Percentiles rank a stretch among this genome's conserved stretches.
These are phyloP conservation scores for Drosophila vallismaia DNA, from an alignment of 2,888 invertebrate genomes.

Conservation along the genomic window DNA sequence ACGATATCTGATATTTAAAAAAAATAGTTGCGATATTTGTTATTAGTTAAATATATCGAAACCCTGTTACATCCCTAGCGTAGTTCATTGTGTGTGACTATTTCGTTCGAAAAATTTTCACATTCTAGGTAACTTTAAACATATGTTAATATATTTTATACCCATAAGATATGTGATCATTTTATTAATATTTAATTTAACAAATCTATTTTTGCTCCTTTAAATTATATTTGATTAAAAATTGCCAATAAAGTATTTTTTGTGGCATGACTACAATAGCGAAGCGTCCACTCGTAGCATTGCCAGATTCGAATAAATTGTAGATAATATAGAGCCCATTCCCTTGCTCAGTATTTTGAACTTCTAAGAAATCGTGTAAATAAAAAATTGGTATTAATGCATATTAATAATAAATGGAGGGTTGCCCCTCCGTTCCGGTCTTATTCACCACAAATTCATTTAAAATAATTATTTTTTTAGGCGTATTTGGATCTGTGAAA, in stretches of 20 bases:
- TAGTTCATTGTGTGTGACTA: background rate
- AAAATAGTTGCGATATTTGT: background rate
- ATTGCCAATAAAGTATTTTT: too few species aligned
- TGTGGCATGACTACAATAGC: background rate
- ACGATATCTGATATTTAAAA: background rate
- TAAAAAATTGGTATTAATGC: background rate
- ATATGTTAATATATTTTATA: slow-evolving; percentile 12
- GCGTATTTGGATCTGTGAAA: background rate
- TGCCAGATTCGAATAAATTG: slow-evolving; percentile 36
- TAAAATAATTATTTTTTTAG: slow-evolving; percentile 6
- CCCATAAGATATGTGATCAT: too few species aligned
- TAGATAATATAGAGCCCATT: background rate
- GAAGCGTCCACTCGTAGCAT: slow-evolving; percentile 59
- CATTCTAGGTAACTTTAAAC: slow-evolving; percentile 12
- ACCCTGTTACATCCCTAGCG: background rate
- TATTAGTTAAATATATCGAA: background rate
- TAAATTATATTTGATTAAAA: too few species aligned
- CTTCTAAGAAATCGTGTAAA: background rate
- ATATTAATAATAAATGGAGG: background rate
- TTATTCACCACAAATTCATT: background rate
- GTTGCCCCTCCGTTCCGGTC: background rate
- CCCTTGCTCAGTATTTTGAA: slow-evolving; percentile 2
- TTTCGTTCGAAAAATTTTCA: slow-evolving; percentile 45
- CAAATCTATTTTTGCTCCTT: too few species aligned
- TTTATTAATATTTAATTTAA: too few species aligned